Evolutionary conservation across 2,113 vertebrate genomes (phyloP).

Genomic region (Actenoides lindsayi): DNA sequence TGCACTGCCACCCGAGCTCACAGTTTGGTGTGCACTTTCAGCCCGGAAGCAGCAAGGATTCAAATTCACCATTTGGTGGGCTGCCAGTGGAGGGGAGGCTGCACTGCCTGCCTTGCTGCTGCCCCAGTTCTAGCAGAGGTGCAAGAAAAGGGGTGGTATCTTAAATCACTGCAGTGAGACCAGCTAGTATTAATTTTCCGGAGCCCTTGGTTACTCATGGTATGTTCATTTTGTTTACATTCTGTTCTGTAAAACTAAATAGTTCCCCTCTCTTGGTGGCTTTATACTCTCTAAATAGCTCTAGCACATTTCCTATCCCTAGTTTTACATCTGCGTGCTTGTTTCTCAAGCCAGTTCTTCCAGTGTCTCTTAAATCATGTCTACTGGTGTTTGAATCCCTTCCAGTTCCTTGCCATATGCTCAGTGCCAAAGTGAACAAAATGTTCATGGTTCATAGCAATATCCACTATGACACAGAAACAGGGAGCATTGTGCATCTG

Average conservation of each 20-base stretch:
- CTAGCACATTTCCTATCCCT: neutral
- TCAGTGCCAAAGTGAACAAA: neutral
- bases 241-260: slow-evolving; percentile 2
- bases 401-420: slow-evolving; percentile 15
- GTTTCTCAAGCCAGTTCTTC: slow-evolving; percentile 19
- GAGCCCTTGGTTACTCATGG: neutral
- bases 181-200: neutral
- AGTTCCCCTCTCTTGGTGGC: neutral
- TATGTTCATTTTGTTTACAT: neutral
- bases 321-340: neutral
- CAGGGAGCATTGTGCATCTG: neutral
- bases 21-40: neutral
- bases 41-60: neutral
- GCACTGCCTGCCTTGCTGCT: neutral
- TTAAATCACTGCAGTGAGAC: neutral
- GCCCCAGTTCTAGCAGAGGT: neutral
- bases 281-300: neutral
- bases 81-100: neutral
- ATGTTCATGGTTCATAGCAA: neutral
- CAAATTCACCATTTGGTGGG: neutral
- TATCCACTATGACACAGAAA: neutral
- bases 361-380: slow-evolving; percentile 2
- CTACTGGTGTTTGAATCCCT: slow-evolving; percentile 4
- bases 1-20: neutral
- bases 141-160: neutral